Evolutionary conservation across 2,113 vertebrate genomes (phyloP).

Genomic region (Pao palembangensis): DNA sequence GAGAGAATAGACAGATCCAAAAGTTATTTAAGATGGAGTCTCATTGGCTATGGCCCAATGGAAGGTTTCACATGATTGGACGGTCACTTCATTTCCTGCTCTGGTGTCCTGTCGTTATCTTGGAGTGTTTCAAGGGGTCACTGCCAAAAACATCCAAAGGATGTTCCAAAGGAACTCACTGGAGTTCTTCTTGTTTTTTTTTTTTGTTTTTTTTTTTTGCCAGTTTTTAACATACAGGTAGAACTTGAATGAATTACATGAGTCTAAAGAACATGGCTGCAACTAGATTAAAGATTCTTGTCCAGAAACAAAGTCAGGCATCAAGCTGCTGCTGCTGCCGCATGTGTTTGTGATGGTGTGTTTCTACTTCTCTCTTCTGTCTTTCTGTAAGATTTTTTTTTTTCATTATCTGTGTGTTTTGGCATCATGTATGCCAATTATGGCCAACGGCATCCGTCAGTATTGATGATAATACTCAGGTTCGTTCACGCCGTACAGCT

Average conservation of each 20-base stretch:
- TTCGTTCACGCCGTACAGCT: conserved; percentile 85
- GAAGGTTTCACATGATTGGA: not conserved
- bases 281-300: not conserved
- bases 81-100: not conserved
- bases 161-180: too few species aligned
- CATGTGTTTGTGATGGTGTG: not conserved
- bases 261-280: not conserved
- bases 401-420: conserved; percentile 34
- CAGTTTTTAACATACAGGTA: not conserved
- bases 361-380: conserved; percentile 18
- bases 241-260: too few species aligned
- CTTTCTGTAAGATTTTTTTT: conserved; percentile 13
- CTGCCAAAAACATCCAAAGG: not conserved
- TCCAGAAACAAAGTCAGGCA: conserved; percentile 10
- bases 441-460: conserved; percentile 38
- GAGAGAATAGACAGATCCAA: conserved; percentile 7
- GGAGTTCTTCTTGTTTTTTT: not conserved
- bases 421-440: conserved; percentile 1
- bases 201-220: not conserved
- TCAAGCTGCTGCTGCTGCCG: not conserved
- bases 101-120: not conserved
- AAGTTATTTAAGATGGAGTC: not conserved
- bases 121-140: not conserved
- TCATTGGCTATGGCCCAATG: conserved; percentile 1
- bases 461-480: conserved; percentile 65